These are phyloP conservation scores for Rapana venosa DNA, from an alignment of 2,888 invertebrate species.

Conservation along the genomic window DNA sequence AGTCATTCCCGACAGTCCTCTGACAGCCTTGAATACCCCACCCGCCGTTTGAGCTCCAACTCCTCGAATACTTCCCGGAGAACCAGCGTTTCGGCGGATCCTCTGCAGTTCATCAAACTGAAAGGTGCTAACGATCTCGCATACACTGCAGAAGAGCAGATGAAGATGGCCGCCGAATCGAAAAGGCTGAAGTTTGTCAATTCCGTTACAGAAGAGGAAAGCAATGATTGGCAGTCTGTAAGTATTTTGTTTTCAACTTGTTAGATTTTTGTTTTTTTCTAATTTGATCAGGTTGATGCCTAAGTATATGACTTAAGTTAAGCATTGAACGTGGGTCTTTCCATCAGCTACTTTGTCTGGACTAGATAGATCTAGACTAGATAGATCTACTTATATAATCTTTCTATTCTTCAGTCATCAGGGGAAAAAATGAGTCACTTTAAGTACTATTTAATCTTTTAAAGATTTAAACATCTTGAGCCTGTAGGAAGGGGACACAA, in stretches of 20 bases:
- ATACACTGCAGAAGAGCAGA: slow-evolving; percentile 70
- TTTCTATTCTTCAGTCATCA: no score
- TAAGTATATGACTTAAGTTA: background rate
- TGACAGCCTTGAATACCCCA: slow-evolving; percentile 63
- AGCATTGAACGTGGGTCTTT: no score
- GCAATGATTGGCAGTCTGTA: slow-evolving; percentile 73
- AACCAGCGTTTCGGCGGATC: slow-evolving; percentile 63
- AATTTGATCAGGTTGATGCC: background rate
- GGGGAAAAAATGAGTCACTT: no score
- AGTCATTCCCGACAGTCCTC: slow-evolving; percentile 72
- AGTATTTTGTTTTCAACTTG: slow-evolving; percentile 38
- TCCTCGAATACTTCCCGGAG: slow-evolving; percentile 47
- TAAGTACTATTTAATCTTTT: no score
- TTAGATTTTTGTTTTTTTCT: background rate
- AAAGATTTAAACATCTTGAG: no score
- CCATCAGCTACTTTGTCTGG: no score
- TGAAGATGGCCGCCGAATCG: slow-evolving; percentile 66
- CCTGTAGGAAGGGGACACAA: no score
- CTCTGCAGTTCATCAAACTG: slow-evolving; percentile 75
- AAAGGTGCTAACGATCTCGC: slow-evolving; percentile 66
- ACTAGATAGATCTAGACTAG: no score
- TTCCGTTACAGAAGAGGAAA: slow-evolving; percentile 60
- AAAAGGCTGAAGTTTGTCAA: slow-evolving; percentile 36
- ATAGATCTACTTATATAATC: no score
- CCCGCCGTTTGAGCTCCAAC: slow-evolving; percentile 51